phyloP scores from a whole-genome alignment of 2,888 invertebrate species.

The Nesidiocoris tenuis region DNA sequence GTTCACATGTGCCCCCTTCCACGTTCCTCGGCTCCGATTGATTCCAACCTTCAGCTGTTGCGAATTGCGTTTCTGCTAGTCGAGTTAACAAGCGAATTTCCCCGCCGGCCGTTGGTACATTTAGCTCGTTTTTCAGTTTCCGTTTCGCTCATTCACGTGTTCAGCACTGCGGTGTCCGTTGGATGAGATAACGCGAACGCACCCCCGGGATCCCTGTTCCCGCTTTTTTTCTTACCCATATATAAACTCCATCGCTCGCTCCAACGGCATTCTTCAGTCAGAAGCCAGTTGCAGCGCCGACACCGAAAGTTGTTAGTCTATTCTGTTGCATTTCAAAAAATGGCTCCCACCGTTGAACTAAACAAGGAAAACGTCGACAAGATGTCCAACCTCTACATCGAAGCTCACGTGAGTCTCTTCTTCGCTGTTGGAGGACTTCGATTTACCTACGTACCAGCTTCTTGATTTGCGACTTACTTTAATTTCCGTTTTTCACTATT shows the following conservation, averaged over 20 bases:
- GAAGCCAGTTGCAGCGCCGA: background rate
- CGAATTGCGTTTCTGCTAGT: no score
- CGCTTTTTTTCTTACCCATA: background rate
- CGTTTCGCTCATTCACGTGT: no score
- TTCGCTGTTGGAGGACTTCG: no score
- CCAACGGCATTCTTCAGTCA: background rate
- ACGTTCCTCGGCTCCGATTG: no score
- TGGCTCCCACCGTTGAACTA: slow-evolving; percentile 10
- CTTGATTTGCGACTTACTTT: background rate
- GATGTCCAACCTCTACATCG: slow-evolving; percentile 15
- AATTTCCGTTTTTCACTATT: background rate
- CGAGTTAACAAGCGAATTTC: no score
- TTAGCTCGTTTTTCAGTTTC: no score
- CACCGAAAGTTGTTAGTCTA: no score
- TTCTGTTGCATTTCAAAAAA: background rate
- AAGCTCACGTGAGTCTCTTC: slow-evolving; percentile 2
- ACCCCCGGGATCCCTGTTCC: background rate
- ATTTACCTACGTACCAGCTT: no score
- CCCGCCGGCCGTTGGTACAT: no score
- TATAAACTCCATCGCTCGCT: background rate
- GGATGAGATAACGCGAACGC: background rate
- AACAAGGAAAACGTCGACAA: slow-evolving; percentile 29
- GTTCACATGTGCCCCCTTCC: no score
- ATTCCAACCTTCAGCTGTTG: no score
- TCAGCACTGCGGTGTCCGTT: no score